Conservation (phyloP, 2,797 vertebrate species). For the Neomorphus geoffroyi region DNA sequence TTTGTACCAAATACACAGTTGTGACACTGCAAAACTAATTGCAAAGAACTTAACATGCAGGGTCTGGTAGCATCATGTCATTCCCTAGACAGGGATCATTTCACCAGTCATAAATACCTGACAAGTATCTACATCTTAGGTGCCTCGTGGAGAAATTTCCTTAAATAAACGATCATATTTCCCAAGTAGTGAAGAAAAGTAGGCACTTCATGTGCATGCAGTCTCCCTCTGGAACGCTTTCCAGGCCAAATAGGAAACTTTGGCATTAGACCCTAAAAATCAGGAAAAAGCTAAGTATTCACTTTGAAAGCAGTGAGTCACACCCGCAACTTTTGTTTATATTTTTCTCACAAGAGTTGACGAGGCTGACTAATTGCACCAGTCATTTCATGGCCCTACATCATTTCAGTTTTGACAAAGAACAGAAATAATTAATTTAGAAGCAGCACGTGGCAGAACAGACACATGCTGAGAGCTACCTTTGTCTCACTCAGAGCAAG, state of each 20-base stretch:
- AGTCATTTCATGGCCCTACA: neutral
- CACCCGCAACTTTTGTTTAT: neutral
- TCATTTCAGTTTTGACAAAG: neutral
- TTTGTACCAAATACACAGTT: neutral
- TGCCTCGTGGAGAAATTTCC: neutral
- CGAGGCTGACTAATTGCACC: neutral
- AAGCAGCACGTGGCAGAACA: neutral
- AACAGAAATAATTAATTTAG: neutral
- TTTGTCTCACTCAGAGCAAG: neutral
- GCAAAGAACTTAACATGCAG: neutral
- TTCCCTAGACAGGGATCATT: neutral
- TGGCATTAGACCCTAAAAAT: neutral
- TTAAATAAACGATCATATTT: neutral
- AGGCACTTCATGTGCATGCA: neutral
- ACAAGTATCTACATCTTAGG: neutral
- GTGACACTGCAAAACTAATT: neutral
- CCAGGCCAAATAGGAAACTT: neutral
- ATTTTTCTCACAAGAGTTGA: neutral
- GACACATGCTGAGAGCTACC: neutral
- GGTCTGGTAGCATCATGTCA: neutral
- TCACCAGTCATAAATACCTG: neutral
- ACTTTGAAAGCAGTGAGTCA: neutral
- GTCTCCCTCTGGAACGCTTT: neutral
- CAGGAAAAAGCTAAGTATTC: neutral
- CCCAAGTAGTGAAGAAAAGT: neutral